Percentiles rank a stretch among this genome's conserved stretches.
Conservation (phyloP, 2,888 invertebrate genomes). For the Proisotoma minuta region DNA sequence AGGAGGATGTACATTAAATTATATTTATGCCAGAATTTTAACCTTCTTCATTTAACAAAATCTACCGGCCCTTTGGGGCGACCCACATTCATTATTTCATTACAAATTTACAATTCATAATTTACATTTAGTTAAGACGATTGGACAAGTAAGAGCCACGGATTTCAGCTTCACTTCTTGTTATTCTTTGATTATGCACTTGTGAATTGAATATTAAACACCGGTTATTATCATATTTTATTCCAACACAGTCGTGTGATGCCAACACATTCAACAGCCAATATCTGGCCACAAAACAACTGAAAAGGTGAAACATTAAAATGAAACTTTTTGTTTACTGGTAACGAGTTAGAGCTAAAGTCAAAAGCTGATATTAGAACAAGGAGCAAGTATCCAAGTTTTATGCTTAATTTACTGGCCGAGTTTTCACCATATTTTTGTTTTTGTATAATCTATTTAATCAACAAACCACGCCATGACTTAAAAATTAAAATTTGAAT, state of each 20-base stretch:
- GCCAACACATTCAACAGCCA: constrained; percentile 2
- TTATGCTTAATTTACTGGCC: not conserved
- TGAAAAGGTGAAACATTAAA: not conserved
- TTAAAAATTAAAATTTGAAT: constrained; percentile 1
- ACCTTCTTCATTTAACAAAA: too few species aligned
- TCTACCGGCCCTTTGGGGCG: too few species aligned
- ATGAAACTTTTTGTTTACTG: not conserved
- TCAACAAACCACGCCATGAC: constrained; percentile 2
- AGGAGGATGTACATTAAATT: too few species aligned
- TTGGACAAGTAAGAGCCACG: constrained; percentile 17
- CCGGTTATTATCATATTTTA: constrained; percentile 3
- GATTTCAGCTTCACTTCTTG: constrained; percentile 16
- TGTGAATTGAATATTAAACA: constrained; percentile 34
- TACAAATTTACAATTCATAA: constrained; percentile 26
- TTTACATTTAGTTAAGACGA: constrained; percentile 25
- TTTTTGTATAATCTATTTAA: not conserved
- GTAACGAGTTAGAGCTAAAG: not conserved
- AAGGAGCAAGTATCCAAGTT: not conserved
- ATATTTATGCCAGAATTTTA: too few species aligned
- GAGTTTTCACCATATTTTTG: not conserved
- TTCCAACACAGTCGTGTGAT: not conserved
- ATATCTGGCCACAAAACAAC: not conserved
- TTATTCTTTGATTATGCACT: constrained; percentile 24
- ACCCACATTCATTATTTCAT: constrained; percentile 8
- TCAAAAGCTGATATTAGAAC: not conserved